Percentiles rank a stretch among this genome's conserved stretches.
phyloP scores from a whole-genome alignment of 2,797 vertebrate species.

The Sebastolobus alascanus region DNA sequence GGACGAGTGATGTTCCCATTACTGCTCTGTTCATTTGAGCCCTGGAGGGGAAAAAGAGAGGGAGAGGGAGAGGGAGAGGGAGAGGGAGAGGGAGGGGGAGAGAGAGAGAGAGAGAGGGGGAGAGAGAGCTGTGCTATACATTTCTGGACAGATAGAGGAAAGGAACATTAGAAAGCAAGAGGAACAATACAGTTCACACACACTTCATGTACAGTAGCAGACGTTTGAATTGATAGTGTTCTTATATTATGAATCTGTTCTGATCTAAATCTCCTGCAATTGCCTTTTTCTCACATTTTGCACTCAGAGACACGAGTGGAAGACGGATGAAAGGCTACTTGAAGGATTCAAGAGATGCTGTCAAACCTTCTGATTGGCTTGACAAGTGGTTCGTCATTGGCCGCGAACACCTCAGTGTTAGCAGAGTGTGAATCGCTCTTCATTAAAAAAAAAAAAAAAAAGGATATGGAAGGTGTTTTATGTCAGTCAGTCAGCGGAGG shows the following conservation, averaged over 20 bases:
- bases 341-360: slow-evolving; percentile 42
- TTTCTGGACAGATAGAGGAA: slow-evolving; percentile 49
- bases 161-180: slow-evolving; percentile 29
- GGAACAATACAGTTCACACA: slow-evolving; percentile 19
- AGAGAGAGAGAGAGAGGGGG: slow-evolving; percentile 17
- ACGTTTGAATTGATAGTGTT: slow-evolving; percentile 2
- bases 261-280: slow-evolving; percentile 54
- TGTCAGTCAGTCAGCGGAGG: slow-evolving; percentile 46
- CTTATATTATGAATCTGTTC: slow-evolving; percentile 26
- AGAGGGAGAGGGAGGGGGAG: not conserved
- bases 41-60: slow-evolving; percentile 30
- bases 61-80: slow-evolving; percentile 20
- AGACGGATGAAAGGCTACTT: slow-evolving; percentile 52
- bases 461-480: not conserved
- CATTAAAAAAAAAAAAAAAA: slow-evolving; percentile 16
- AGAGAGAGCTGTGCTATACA: slow-evolving; percentile 23
- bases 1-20: slow-evolving; percentile 62
- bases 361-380: slow-evolving; percentile 44
- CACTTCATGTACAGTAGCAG: slow-evolving; percentile 28
- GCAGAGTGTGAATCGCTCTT: slow-evolving; percentile 6
- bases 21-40: slow-evolving; percentile 54
- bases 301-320: slow-evolving; percentile 12
- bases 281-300: slow-evolving; percentile 37
- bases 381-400: slow-evolving; percentile 30
- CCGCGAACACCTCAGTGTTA: slow-evolving; percentile 9